Evolutionary conservation across 2,797 vertebrate genomes (phyloP).

Genomic region (Enteromius anoplus): DNA sequence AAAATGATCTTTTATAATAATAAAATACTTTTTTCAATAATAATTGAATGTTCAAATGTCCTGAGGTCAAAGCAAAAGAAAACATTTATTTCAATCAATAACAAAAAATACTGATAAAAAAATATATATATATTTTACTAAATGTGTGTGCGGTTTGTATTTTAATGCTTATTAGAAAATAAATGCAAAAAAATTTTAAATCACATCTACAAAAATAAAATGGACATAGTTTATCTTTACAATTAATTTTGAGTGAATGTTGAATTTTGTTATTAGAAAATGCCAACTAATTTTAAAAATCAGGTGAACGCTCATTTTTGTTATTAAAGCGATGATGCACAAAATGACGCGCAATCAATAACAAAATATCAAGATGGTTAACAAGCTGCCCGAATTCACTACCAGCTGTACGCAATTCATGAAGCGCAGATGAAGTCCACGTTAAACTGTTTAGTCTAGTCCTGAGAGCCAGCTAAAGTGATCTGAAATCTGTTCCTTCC

Average conservation of each 20-base stretch:
- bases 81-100: background rate
- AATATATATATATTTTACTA: no score
- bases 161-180: no score
- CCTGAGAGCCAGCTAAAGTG: background rate
- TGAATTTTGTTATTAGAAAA: no score
- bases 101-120: no score
- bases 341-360: background rate
- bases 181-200: no score
- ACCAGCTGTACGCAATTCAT: background rate
- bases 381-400: background rate
- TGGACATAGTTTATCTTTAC: no score
- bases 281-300: no score
- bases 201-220: no score
- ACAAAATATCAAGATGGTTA: background rate
- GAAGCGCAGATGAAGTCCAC: background rate
- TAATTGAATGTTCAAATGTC: background rate
- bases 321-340: background rate
- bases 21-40: no score
- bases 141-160: no score
- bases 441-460: constrained; percentile 29
- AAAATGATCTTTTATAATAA: background rate
- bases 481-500: background rate
- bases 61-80: no score
- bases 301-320: background rate
- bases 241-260: no score